These are phyloP conservation scores for Peromyscus polionotus DNA, from an alignment of 2,113 vertebrate genomes.

Conservation along the genomic window DNA sequence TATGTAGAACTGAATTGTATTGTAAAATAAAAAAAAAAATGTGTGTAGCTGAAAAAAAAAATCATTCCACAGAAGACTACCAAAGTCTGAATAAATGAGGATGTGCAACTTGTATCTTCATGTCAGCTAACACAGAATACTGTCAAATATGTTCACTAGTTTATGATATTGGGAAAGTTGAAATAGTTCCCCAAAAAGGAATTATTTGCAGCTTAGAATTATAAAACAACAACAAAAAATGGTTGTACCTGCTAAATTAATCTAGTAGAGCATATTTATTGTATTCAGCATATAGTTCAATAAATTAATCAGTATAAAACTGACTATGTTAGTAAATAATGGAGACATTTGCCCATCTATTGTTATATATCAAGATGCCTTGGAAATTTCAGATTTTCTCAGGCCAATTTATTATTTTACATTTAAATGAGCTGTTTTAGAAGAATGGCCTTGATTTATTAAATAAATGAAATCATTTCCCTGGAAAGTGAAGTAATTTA, in stretches of 20 bases:
- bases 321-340: background rate
- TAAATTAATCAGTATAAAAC: background rate
- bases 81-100: conserved; percentile 53
- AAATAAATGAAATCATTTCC: background rate
- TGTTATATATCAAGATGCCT: background rate
- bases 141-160: conserved; percentile 39
- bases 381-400: background rate
- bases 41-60: too few species aligned
- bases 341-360: background rate
- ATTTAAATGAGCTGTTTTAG: background rate
- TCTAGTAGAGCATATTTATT: background rate
- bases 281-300: background rate
- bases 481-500: background rate
- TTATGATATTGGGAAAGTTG: accelerated
- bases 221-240: background rate
- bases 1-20: too few species aligned
- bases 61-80: background rate
- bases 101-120: conserved; percentile 67
- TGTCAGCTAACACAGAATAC: conserved; percentile 54
- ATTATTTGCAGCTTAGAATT: background rate
- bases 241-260: background rate
- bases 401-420: background rate
- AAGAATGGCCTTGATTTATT: background rate
- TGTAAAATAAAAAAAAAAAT: too few species aligned
- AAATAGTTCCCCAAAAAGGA: background rate